These are phyloP conservation scores for Callocephalon fimbriatum DNA, from an alignment of 2,113 vertebrate species.

Conservation along the genomic window DNA sequence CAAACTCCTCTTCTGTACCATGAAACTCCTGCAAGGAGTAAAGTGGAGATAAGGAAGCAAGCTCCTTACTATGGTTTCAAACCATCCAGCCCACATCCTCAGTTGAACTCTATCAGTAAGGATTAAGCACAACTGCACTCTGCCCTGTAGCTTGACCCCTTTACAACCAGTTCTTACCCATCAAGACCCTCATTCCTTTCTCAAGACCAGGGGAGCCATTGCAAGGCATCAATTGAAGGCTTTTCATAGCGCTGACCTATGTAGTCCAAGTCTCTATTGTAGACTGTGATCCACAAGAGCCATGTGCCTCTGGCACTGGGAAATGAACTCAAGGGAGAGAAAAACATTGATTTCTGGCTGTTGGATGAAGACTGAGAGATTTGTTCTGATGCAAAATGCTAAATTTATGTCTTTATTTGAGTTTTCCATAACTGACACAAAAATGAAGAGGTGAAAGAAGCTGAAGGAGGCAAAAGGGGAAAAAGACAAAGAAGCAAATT, in stretches of 20 bases:
- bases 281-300: not conserved
- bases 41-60: not conserved
- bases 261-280: not conserved
- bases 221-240: not conserved
- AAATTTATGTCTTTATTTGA: not conserved
- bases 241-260: not conserved
- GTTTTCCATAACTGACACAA: not conserved
- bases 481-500: not conserved
- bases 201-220: not conserved
- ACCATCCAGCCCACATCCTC: not conserved
- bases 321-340: not conserved
- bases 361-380: not conserved
- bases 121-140: not conserved
- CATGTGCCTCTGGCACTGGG: not conserved
- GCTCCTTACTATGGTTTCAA: not conserved
- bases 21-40: not conserved
- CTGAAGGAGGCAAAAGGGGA: not conserved
- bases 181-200: not conserved
- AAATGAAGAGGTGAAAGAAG: not conserved
- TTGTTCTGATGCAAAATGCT: not conserved
- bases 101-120: fast-evolving
- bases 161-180: not conserved
- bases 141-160: not conserved
- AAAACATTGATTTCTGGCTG: not conserved
- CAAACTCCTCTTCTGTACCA: not conserved